phyloP scores from a whole-genome alignment of 1,140 invertebrate species.

The Polypedilum vanderplanki region DNA sequence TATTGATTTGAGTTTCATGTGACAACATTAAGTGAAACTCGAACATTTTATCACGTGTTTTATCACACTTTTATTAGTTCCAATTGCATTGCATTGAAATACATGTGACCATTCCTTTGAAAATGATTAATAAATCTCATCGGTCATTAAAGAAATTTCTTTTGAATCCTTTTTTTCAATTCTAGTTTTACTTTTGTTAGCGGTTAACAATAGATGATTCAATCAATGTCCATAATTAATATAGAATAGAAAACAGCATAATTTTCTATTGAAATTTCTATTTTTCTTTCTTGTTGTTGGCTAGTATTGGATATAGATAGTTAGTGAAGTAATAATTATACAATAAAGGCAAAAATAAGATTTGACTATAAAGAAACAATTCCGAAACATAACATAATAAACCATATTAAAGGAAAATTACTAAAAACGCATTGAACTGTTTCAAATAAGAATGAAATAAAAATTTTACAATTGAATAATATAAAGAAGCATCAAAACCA shows the following conservation, averaged over 20 bases:
- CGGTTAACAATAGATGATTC: neutral
- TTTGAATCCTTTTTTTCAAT: neutral
- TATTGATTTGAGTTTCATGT: no score
- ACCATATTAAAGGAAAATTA: conserved; percentile 28
- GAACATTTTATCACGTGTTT: no score
- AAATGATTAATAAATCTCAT: conserved; percentile 5
- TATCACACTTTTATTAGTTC: no score
- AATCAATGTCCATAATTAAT: conserved; percentile 14
- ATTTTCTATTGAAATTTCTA: neutral
- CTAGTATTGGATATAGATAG: neutral
- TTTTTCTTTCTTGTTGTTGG: neutral
- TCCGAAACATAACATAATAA: conserved; percentile 22
- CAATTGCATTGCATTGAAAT: no score
- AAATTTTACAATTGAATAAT: neutral
- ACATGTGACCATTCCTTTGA: no score
- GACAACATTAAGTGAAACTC: no score
- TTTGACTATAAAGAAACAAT: conserved; percentile 14
- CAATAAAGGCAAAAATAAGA: neutral
- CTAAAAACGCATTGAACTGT: conserved; percentile 25
- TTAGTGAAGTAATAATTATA: neutral
- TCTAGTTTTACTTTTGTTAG: neutral
- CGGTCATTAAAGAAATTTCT: conserved; percentile 8
- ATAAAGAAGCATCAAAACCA: conserved; percentile 22
- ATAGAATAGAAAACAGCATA: neutral
- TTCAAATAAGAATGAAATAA: conserved; percentile 22